These are phyloP conservation scores for Prorops nasuta DNA, from an alignment of 1,140 invertebrate species.

Conservation along the genomic window DNA sequence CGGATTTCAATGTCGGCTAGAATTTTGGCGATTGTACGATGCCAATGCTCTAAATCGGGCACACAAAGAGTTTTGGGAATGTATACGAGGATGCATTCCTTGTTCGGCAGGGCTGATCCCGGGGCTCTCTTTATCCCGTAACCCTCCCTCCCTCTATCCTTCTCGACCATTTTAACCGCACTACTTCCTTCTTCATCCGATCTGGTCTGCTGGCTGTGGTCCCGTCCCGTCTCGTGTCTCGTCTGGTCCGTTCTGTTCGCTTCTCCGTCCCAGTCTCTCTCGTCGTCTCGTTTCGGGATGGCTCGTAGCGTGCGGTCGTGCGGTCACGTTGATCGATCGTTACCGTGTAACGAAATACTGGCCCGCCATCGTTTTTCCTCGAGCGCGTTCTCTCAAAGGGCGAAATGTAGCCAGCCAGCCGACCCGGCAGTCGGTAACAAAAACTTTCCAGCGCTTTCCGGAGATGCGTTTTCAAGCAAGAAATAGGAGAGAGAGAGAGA, in stretches of 20 bases:
- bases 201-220: neutral
- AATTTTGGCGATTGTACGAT: too few relatives aligned
- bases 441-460: conserved; percentile 20
- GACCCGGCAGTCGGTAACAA: conserved; percentile 15
- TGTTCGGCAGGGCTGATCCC: neutral
- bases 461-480: conserved; percentile 18
- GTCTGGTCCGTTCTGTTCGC: conserved; percentile 2
- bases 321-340: conserved; percentile 36
- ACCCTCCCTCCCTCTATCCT: conserved; percentile 6
- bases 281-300: too few relatives aligned
- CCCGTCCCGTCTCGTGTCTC: conserved; percentile 1
- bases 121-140: conserved; percentile 1
- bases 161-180: neutral
- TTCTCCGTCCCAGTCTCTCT: conserved; percentile 2
- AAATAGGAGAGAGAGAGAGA: neutral
- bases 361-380: conserved; percentile 30
- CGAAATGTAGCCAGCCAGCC: conserved; percentile 22
- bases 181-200: conserved; percentile 6
- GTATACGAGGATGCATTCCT: too few relatives aligned
- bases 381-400: conserved; percentile 34
- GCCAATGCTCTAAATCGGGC: too few relatives aligned
- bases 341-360: conserved; percentile 36
- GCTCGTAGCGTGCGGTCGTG: conserved; percentile 22
- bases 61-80: too few relatives aligned
- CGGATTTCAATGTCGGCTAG: too few relatives aligned